Evolutionary conservation across 2,888 invertebrate genomes (phyloP).

Genomic region (Philopedon plagiatum): DNA sequence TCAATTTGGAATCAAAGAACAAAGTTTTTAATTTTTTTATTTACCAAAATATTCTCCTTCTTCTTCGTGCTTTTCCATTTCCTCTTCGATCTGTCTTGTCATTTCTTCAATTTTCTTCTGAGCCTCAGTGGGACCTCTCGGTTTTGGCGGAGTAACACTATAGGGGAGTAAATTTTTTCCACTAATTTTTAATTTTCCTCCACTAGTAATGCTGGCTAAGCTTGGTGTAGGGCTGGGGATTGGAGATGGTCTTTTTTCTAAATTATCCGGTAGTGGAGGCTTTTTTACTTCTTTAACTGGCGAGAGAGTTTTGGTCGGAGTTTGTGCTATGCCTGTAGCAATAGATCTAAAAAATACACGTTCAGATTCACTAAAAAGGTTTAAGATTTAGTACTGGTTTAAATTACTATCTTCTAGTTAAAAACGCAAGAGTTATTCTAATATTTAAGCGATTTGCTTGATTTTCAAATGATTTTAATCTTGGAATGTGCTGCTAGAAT

Average conservation of each 20-base stretch:
- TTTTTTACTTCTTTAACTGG: constrained; percentile 54
- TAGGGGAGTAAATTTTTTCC: constrained; percentile 85
- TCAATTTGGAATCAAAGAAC: neutral
- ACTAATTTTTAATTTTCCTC: constrained; percentile 69
- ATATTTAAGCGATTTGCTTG: no score
- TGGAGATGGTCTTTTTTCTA: constrained; percentile 64
- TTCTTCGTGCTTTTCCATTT: constrained; percentile 95
- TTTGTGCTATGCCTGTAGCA: constrained; percentile 69
- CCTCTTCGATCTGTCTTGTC: constrained; percentile 92
- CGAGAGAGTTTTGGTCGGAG: constrained; percentile 66
- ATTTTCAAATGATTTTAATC: no score
- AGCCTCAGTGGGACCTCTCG: constrained; percentile 92
- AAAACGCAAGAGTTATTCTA: no score
- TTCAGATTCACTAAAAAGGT: no score
- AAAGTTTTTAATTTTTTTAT: constrained; percentile 51
- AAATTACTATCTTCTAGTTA: no score
- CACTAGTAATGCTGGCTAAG: constrained; percentile 74
- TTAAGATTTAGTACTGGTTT: no score
- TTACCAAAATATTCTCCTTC: constrained; percentile 97
- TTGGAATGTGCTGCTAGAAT: no score
- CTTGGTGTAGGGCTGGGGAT: constrained; percentile 77
- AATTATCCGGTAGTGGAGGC: constrained; percentile 52
- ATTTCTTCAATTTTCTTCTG: constrained; percentile 94
- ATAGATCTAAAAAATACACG: constrained; percentile 62
- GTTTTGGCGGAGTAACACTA: constrained; percentile 89